Evolutionary conservation across 2,113 vertebrate species (phyloP), one percentile per base, ranked within the genome.

Genomic region (Psilopogon haemacephalus): DNA sequence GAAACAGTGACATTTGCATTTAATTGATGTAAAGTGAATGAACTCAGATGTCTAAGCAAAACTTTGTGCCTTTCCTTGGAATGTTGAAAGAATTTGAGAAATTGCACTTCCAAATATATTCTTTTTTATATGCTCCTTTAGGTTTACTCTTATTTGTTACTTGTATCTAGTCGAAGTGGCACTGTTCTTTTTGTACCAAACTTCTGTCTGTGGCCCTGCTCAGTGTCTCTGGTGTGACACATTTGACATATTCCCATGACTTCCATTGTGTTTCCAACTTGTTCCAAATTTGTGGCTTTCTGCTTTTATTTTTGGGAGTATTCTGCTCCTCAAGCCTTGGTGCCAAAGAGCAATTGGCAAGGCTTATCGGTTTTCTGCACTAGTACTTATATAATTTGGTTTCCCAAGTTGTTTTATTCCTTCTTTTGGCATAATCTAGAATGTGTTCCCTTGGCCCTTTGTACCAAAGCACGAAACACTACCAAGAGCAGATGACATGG

Each of bases 331-430:
- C 21, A 93, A 35, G 64, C 28, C 5, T 19, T 48, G 50, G 15
- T 91, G 59, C 59, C 88, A 94, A 35, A 38, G 26, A 87, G 56
- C 62, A 95, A 91, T 79, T 93, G 92, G 58, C 93, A 90, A 54
- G 18, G 28, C 38, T 92, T 89, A 58, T 54, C 86, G 16, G 50
- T 76, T 67, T 84, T 77, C 82, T 88, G 50, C 44, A 10, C 35
- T 15, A 12, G 35, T 15, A 81, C 74, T 94, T 84, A 17, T 37
- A 63, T 80, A 69, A 44, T 84, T 91, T 82, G 55, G 56, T 92
- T 84, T 69, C 48, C 83, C 73, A 93, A 94, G 86, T n/a, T 55
- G 48, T 30, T 92, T 92, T 83, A 38, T 59, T 70, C 87, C 65
- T 89, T 85, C 54, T 60, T 86, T 78, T 97, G 93, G 73, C 93